A percentile compares a stretch with the other conserved stretches of the same genome.
Conservation (phyloP, 2,113 vertebrate genomes). For the Phrynosoma platyrhinos region DNA sequence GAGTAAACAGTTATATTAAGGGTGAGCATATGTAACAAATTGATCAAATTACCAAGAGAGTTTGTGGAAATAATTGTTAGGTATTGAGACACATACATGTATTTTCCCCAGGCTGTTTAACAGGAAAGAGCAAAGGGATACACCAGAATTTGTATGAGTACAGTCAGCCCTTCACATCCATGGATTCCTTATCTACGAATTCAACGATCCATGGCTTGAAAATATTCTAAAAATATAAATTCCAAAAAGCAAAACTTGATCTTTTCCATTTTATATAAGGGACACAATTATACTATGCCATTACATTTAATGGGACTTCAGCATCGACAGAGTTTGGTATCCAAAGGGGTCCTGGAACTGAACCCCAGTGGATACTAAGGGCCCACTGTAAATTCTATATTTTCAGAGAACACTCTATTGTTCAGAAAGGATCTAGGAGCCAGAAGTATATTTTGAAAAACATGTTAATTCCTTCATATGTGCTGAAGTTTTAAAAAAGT, state of each 20-base stretch:
- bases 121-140: background rate
- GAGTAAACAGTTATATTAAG: background rate
- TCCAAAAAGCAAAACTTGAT: too few relatives aligned
- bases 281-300: too few relatives aligned
- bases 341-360: too few relatives aligned
- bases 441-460: background rate
- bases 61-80: background rate
- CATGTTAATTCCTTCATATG: background rate
- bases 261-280: too few relatives aligned
- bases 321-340: too few relatives aligned
- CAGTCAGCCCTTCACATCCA: too few relatives aligned
- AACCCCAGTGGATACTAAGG: too few relatives aligned
- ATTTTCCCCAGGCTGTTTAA: background rate
- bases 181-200: too few relatives aligned
- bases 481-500: background rate
- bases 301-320: too few relatives aligned
- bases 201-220: too few relatives aligned
- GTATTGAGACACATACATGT: background rate
- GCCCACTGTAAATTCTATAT: background rate
- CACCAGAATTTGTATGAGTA: background rate
- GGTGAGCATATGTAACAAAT: background rate
- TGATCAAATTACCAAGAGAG: background rate
- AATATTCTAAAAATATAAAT: too few relatives aligned
- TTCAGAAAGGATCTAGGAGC: background rate
- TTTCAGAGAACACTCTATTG: background rate